phyloP scores from a whole-genome alignment of 2,888 invertebrate species.

The Tipula helvola region DNA sequence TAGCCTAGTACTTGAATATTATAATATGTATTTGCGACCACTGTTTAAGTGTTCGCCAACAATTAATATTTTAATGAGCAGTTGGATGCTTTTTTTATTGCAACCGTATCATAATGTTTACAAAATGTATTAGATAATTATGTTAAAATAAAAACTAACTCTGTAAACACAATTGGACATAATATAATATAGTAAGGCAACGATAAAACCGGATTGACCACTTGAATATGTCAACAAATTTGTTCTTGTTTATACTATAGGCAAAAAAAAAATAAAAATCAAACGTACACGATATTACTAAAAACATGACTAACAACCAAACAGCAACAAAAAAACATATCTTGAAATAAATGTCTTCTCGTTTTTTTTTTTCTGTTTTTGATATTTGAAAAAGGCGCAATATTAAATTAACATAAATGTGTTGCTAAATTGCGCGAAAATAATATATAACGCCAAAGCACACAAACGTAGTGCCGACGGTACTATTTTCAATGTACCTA shows the following conservation, averaged over 20 bases:
- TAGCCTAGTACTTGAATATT: neutral
- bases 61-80: neutral
- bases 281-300: neutral
- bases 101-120: neutral
- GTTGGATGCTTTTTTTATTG: neutral
- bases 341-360: neutral
- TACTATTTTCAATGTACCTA: neutral
- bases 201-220: neutral
- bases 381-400: no score
- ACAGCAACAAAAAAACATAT: neutral
- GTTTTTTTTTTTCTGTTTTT: neutral
- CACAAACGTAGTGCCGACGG: neutral
- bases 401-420: no score
- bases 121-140: neutral
- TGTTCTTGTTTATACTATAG: neutral
- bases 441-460: neutral
- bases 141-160: neutral
- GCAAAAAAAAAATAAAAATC: neutral
- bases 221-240: neutral
- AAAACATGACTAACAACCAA: neutral
- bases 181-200: neutral
- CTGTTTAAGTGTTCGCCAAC: neutral
- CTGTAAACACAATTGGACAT: neutral
- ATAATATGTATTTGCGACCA: neutral
- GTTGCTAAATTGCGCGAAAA: no score